A percentile compares a stretch with the other conserved stretches of the same genome.
Evolutionary conservation across 2,113 vertebrate genomes (phyloP).

Genomic region (Bettongia penicillata): DNA sequence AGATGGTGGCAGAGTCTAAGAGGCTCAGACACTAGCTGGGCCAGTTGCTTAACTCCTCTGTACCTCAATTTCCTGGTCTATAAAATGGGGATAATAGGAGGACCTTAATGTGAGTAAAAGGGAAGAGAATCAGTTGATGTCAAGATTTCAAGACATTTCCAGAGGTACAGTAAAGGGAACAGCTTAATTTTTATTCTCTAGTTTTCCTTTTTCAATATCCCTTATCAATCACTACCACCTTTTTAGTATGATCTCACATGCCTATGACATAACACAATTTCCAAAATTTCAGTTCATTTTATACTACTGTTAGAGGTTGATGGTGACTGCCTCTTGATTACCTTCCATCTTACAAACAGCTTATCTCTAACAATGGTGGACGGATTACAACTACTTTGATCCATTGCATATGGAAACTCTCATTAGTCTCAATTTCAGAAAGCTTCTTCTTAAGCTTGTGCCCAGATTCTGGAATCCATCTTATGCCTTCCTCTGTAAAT

Average conservation of each 20-base stretch:
- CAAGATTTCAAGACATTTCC: no score
- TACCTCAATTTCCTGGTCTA: no score
- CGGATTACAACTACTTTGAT: neutral
- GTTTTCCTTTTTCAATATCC: slow-evolving; percentile 14
- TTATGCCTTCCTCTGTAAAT: neutral
- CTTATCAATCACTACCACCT: neutral
- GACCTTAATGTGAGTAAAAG: no score
- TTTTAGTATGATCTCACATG: neutral
- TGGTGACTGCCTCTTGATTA: neutral
- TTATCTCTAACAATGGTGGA: neutral
- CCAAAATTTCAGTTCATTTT: neutral
- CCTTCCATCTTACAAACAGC: neutral
- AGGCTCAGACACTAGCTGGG: no score
- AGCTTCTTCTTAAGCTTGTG: slow-evolving; percentile 26
- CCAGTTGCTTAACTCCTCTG: no score
- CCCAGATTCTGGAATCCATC: neutral
- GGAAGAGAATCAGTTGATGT: no score
- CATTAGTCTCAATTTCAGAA: slow-evolving; percentile 11
- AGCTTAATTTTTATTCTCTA: neutral
- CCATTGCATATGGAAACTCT: neutral
- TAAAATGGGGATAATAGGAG: no score
- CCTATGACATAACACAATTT: neutral
- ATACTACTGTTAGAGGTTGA: neutral
- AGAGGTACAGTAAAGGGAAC: neutral
- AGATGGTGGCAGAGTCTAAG: no score